These are phyloP conservation scores for Sinosuthora webbiana DNA, from an alignment of 2,113 vertebrate genomes.

Conservation along the genomic window DNA sequence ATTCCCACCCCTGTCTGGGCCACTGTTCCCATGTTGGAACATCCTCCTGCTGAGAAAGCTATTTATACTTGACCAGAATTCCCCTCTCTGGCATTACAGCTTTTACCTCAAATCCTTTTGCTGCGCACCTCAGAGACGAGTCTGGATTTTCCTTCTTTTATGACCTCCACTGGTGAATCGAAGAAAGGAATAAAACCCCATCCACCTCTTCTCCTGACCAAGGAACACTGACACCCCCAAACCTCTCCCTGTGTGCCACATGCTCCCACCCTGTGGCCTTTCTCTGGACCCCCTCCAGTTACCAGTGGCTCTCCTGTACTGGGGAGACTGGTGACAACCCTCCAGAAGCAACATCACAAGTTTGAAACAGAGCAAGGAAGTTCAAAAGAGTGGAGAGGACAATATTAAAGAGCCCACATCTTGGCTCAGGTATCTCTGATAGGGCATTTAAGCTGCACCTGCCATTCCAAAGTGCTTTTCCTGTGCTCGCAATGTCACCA, in stretches of 20 bases:
- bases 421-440: background rate
- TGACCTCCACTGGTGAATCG: background rate
- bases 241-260: background rate
- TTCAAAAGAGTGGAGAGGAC: background rate
- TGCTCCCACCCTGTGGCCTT: background rate
- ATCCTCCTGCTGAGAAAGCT: background rate
- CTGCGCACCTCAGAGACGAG: rapidly evolving
- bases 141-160: background rate
- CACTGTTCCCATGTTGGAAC: background rate
- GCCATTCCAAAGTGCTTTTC: background rate
- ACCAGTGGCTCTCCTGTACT: background rate
- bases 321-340: background rate
- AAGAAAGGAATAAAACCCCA: background rate
- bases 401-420: background rate
- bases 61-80: background rate
- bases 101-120: background rate
- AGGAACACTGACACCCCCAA: background rate
- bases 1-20: background rate
- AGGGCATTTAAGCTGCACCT: background rate
- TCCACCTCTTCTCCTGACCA: background rate
- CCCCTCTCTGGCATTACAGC: background rate
- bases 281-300: background rate
- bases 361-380: background rate
- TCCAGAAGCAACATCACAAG: background rate
- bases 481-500: background rate